Percentiles rank a stretch among this genome's conserved stretches.
These are phyloP conservation scores for Oscheius sp. DNA, from an alignment of 2,888 invertebrate genomes.

Conservation along the genomic window DNA sequence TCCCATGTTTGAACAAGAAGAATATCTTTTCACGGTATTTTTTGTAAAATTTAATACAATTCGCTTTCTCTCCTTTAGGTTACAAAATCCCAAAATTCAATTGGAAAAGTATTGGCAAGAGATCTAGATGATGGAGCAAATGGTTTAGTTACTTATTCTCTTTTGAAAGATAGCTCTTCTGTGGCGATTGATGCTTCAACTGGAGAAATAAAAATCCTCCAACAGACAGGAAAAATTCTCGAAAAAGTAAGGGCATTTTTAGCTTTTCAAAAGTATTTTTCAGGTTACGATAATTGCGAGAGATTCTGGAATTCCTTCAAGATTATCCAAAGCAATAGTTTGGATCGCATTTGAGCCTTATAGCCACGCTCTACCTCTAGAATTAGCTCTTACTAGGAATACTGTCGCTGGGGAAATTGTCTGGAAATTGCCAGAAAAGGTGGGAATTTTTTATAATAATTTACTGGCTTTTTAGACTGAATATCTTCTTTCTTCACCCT, in stretches of 20 bases:
- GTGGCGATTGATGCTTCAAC: conserved; percentile 9
- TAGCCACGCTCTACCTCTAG: not conserved
- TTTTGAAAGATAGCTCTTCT: conserved; percentile 9
- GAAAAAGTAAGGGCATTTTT: not conserved
- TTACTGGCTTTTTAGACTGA: not conserved
- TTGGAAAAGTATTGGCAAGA: conserved; percentile 7
- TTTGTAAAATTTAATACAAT: not conserved
- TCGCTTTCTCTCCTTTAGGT: not conserved
- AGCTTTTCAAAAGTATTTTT: not conserved
- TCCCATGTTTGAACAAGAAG: conserved; percentile 78
- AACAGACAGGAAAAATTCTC: not conserved
- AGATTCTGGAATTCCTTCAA: conserved; percentile 13
- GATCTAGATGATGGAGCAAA: conserved; percentile 15
- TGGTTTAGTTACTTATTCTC: conserved; percentile 3
- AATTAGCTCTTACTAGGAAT: not conserved
- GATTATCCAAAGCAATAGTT: not conserved
- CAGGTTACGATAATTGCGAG: conserved; percentile 8
- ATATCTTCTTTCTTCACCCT: not conserved
- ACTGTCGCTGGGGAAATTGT: not conserved
- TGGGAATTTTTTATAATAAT: too few species aligned
- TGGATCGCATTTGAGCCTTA: not conserved
- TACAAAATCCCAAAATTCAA: not conserved
- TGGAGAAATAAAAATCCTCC: conserved; percentile 12
- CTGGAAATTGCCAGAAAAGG: conserved; percentile 5
- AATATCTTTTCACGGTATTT: conserved; percentile 34